Conservation (phyloP, 2,888 invertebrate species). For the Folsomia manolachei region DNA sequence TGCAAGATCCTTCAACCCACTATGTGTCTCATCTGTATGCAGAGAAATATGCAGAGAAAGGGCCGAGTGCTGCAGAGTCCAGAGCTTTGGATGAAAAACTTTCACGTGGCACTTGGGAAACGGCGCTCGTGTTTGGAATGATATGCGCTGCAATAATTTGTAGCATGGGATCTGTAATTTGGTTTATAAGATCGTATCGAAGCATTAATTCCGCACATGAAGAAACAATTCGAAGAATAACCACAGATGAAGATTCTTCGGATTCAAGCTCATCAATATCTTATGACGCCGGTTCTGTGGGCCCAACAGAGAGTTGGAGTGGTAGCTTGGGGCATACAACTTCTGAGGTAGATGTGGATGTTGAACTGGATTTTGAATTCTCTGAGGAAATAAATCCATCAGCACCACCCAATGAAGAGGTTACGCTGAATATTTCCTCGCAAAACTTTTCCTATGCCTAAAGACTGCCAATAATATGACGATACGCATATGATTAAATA, state of each 20-base stretch:
- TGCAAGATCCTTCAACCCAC: constrained; percentile 23
- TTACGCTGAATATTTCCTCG: constrained; percentile 10
- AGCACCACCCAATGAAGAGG: not conserved
- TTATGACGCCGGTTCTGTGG: constrained; percentile 27
- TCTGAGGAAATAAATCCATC: constrained; percentile 47
- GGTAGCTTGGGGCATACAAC: constrained; percentile 38
- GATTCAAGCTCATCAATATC: constrained; percentile 32
- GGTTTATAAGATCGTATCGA: constrained; percentile 48
- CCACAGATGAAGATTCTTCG: constrained; percentile 34
- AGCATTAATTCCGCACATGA: constrained; percentile 12
- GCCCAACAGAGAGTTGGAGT: constrained; percentile 10
- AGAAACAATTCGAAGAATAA: constrained; percentile 20
- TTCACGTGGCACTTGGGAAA: constrained; percentile 45
- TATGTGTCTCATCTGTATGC: constrained; percentile 22
- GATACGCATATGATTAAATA: not conserved
- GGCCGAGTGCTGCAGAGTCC: constrained; percentile 17
- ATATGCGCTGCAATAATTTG: constrained; percentile 47
- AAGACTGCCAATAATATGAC: not conserved
- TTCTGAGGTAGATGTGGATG: constrained; percentile 44
- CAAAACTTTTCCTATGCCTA: constrained; percentile 20
- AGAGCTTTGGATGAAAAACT: constrained; percentile 31
- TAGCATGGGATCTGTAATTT: constrained; percentile 47
- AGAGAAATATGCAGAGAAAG: constrained; percentile 30
- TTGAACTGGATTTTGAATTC: constrained; percentile 50
- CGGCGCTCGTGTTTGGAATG: constrained; percentile 48